Evolutionary conservation across 2,888 invertebrate species (phyloP), one percentile per base, ranked within the genome.

Genomic region (Polyommatus iphigenia): DNA sequence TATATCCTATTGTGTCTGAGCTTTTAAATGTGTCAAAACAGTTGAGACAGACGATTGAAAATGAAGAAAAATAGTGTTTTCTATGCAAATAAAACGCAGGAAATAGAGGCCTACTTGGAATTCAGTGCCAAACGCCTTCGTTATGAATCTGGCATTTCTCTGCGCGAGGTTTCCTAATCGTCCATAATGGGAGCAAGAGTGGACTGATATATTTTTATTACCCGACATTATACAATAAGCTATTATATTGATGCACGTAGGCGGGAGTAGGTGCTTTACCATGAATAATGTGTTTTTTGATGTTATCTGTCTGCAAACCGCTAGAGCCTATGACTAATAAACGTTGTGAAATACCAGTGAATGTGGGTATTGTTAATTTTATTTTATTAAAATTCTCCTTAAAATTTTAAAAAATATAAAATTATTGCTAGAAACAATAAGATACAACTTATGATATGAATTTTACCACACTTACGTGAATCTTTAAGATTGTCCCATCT

Each of bases 231-330:
- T 67, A 67, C 67, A 67, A 67, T 67, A 67, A 67, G 62, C 24
- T 15, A 67, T 29, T 67, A 67, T 67, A 29, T 67, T 67, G 67
- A 67, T 29, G 67, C 18, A 29, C 29, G 67, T 67, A 24, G 67
- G 67, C 67, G 67, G 67, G 15, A 67, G 67, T 67, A 32, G 67
- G 67, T 67, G 67, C 67, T 67, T 32, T 67, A 67, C 67, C 5
- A 6, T 32, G 29, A 67, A 67, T 67, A 67, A 67, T 18, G 29
- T 32, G 67, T 67, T 67, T 67, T 67, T 67, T 67, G 15, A 67
- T 24, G 67, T 67, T 67, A 67, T 67, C 67, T 67, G 24, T 18
- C 13, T 32, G 29, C 67, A 4, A 62, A 24, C 24, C 24, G 67
- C 67, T 54, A 50, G 15, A 10, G 13, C 15, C 15, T 29, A 18